Base-by-base conservation (phyloP, 2,113 vertebrate species). In the Neogobius melanostomus region DNA sequence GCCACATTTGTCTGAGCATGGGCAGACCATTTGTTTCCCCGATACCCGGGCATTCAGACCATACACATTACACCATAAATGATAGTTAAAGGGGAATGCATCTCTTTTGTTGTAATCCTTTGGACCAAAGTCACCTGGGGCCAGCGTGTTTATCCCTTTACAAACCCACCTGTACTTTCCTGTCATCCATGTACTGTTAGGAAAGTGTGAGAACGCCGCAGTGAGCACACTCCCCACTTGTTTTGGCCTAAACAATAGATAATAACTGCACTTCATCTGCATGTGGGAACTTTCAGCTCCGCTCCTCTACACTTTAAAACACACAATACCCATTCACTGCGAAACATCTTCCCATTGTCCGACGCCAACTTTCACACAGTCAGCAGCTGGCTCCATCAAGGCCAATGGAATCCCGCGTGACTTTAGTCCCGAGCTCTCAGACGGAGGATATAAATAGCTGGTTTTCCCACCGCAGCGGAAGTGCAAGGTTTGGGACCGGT, bases 371-470 rank as follows among this genome's bases (percentile, higher is more conserved):
- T 6, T 45, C 56, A 66, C 48, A 62, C 45, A 44, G 64, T 53
- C 60, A 54, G n/a, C 83, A 83, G 76, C 76, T 83, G 83, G 66
- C 0, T 36, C 62, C 69, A 77, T 76, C 76, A 82, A 88, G 82
- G 85, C 79, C 81, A 71, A 62, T 72, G 63, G 72, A 16, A 57
- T 81, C 69, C 66, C 72, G 72, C 6, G 79, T 75, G 82, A 81
- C 76, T 76, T 82, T 54, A 63, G 63, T 68, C 71, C 61, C 65
- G 63, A 73, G 66, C 66, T 47, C 42, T 48, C 56, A 51, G 60
- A 53, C 60, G 1, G n/a, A 69, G 75, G 70, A 83, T 80, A 42
- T 66, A 84, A 89, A 90, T 89, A 90, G 75, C 59, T 67, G 5
- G 49, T 11, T 14, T 14, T 14, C 59, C 64, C 42, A n/a, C 45